Base-by-base conservation (phyloP, 1,140 invertebrate genomes). In the Polypedilum vanderplanki region DNA sequence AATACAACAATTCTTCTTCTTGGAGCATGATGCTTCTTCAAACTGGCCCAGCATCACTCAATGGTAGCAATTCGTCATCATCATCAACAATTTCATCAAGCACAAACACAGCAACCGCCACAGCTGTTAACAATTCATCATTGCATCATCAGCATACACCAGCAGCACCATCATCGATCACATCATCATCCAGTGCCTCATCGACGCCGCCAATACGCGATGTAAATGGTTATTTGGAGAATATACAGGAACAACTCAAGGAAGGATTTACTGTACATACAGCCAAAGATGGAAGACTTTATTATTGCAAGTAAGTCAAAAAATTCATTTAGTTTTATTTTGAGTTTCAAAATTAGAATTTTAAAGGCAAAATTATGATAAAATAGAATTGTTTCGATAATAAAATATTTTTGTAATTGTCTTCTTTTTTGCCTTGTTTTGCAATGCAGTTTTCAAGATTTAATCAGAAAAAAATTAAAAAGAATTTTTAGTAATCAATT, bases 271-370 rank as follows among this genome's bases (percentile, higher is more conserved):
- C 88, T 5, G 88, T 89, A 7, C 90, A 91, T 80, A 84, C 86
- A n/a, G 88, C 87, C 78, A 87, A 88, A 77, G 90, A 91, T 79
- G 90, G 90, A 74, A 83, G 90, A 76, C 86, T 91, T 73, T 92
- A 90, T 83, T 92, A 92, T 85, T 91, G 89, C 90, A 91, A 92
- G 90, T 92, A 83, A 89, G 90, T 88, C n/a, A n/a, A n/a, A n/a
- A n/a, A n/a, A 70, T 73, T 75, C 41, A 7, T 41, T 41, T 41
- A n/a, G n/a, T n/a, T n/a, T n/a, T n/a, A n/a, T n/a, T n/a, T n/a
- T n/a, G n/a, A n/a, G n/a, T n/a, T n/a, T n/a, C n/a, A n/a, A n/a
- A n/a, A n/a, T n/a, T n/a, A n/a, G n/a, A n/a, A n/a, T n/a, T n/a
- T n/a, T n/a, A n/a, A n/a, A n/a, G n/a, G n/a, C n/a, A n/a, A n/a